Base-by-base conservation (phyloP, 2,113 vertebrate genomes). In the Rhombomys opimus region DNA sequence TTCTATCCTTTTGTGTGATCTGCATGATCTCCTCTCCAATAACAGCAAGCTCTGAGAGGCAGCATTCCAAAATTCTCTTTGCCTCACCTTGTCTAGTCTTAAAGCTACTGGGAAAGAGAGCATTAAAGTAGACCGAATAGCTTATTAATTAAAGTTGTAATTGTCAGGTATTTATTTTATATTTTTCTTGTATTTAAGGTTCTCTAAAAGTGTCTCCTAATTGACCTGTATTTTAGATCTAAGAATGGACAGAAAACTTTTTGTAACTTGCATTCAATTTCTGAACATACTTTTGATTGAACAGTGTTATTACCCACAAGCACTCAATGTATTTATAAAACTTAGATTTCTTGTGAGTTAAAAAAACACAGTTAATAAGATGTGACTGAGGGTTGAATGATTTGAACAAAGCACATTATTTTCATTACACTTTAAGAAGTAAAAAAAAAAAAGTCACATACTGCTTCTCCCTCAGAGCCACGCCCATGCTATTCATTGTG, bases 121-220 rank as follows among this genome's bases (percentile, higher is more conserved):
- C 46, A 10, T 18, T 93, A 85, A 63, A 35, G 54, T 86, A 70
- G 63, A 67, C 7, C 15, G 14, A 77, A 81, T 65, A 32, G 11
- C 50, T 94, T 90, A n/a, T 88, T 93, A 80, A 82, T 90, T 75
- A 50, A 67, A 52, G 15, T 82, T 90, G 77, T 57, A 76, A 67
- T 73, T 93, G 38, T 78, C 90, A 91, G 30, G 27, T 87, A 32
- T 91, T 89, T 94, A 63, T 94, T 93, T 88, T 88, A 30, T 95
- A 65, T 75, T 96, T 87, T 67, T 87, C 76, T 93, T 93, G 18
- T 88, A 59, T 72, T 90, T 70, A 41, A 73, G 95, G 7, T 82
- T 91, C 18, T 22, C 46, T 41, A 8, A 84, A 96, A 92, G 68
- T 82, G 50, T 17, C 82, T 68, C 30, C 25, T 90, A 61, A 32